A percentile compares a stretch with the other conserved stretches of the same genome.
These are phyloP conservation scores for Escarpia spicata DNA, from an alignment of 2,888 invertebrate species.

Conservation along the genomic window DNA sequence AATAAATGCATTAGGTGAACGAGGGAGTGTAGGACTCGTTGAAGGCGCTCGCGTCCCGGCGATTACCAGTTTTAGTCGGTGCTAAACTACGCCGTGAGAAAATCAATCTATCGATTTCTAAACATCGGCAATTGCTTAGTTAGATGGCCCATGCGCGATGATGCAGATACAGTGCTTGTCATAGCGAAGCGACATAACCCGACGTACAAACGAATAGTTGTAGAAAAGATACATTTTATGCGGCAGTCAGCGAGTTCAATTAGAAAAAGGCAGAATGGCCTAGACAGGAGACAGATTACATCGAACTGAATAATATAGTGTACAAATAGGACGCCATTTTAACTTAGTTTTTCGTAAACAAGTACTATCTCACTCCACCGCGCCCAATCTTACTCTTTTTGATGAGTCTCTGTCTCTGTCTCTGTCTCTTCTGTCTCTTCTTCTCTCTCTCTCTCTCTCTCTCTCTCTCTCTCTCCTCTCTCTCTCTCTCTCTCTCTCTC, in stretches of 20 bases:
- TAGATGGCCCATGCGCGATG: background rate
- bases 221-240: background rate
- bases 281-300: too few species aligned
- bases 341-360: background rate
- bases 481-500: too few species aligned
- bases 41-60: background rate
- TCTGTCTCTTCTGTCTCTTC: background rate
- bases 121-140: conserved; percentile 6
- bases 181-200: background rate
- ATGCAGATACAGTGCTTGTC: background rate
- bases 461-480: too few species aligned
- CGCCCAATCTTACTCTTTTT: background rate
- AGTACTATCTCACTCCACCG: background rate
- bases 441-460: too few species aligned
- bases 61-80: background rate
- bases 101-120: background rate
- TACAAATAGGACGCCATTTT: background rate
- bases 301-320: too few species aligned
- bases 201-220: background rate
- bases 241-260: background rate
- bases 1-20: background rate
- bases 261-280: background rate
- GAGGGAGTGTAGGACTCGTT: background rate
- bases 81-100: background rate
- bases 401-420: background rate